phyloP scores from a whole-genome alignment of 2,113 vertebrate genomes.

The Engraulis encrasicolus region DNA sequence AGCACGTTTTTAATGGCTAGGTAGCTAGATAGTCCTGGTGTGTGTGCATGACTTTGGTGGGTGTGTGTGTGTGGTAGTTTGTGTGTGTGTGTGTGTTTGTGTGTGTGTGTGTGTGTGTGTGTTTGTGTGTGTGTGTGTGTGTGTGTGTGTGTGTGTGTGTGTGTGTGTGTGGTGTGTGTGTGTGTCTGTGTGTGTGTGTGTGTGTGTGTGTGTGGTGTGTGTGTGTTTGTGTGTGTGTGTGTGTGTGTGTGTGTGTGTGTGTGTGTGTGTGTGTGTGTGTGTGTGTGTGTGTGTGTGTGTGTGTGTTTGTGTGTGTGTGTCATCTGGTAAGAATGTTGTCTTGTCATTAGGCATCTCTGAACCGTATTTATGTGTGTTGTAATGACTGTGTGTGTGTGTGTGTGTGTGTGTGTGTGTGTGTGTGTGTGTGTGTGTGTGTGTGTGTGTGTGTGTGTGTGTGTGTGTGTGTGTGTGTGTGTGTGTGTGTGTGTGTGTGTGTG shows the following conservation, averaged over 20 bases:
- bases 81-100: neutral
- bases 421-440: neutral
- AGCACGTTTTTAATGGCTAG: too few species aligned
- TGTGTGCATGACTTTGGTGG: neutral
- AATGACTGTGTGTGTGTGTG: neutral
- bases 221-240: too few species aligned
- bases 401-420: slow-evolving; percentile 1
- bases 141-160: slow-evolving; percentile 10
- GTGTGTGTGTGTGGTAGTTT: neutral
- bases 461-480: neutral
- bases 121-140: neutral
- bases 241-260: neutral
- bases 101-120: slow-evolving; percentile 1
- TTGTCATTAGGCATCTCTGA: neutral
- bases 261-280: neutral
- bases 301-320: neutral
- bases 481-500: neutral
- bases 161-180: too few species aligned
- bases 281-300: neutral
- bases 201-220: neutral
- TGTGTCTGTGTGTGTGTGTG: neutral
- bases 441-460: neutral
- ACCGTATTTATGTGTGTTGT: slow-evolving; percentile 9
- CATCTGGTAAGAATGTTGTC: neutral
- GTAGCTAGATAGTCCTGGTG: too few species aligned